A percentile compares a stretch with the other conserved stretches of the same genome.
Conservation (phyloP, 1,140 invertebrate species). For the Atta colombica region DNA sequence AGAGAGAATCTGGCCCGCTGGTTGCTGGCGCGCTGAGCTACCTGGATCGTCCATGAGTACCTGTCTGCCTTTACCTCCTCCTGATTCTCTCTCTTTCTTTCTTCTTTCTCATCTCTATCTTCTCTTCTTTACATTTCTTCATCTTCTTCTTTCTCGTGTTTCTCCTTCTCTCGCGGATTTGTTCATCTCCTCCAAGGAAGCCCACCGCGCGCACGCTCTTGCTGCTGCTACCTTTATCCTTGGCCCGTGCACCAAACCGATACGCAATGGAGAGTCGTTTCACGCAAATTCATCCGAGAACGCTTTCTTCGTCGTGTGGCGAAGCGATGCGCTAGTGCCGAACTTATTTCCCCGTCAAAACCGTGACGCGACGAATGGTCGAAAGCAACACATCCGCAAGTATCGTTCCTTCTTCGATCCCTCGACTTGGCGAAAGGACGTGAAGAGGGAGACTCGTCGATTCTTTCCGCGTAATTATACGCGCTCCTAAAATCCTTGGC, state of each 20-base stretch:
- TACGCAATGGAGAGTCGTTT: constrained; percentile 79
- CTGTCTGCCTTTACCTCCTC: constrained; percentile 75
- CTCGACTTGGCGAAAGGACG: constrained; percentile 75
- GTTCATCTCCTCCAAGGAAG: constrained; percentile 31
- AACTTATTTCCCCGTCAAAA: constrained; percentile 78
- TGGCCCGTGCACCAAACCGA: constrained; percentile 68
- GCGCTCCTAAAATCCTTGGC: constrained; percentile 31
- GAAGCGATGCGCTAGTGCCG: constrained; percentile 35
- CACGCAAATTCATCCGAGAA: constrained; percentile 83
- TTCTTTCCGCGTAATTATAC: constrained; percentile 82
- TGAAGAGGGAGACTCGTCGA: constrained; percentile 55
- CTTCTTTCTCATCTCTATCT: constrained; percentile 12
- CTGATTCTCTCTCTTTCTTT: constrained; percentile 49
- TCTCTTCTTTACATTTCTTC: constrained; percentile 11
- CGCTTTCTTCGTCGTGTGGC: constrained; percentile 66
- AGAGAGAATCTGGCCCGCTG: constrained; percentile 57
- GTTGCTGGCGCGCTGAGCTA: constrained; percentile 65
- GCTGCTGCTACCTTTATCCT: constrained; percentile 76
- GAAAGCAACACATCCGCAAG: constrained; percentile 72
- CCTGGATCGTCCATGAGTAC: constrained; percentile 74
- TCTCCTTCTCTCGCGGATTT: constrained; percentile 49
- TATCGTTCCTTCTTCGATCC: constrained; percentile 81
- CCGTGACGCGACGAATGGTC: constrained; percentile 80
- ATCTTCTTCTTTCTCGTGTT: constrained; percentile 27
- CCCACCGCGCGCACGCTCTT: constrained; percentile 27